These are phyloP conservation scores for Syngnathoides biaculeatus DNA, from an alignment of 2,113 vertebrate genomes.

Conservation along the genomic window DNA sequence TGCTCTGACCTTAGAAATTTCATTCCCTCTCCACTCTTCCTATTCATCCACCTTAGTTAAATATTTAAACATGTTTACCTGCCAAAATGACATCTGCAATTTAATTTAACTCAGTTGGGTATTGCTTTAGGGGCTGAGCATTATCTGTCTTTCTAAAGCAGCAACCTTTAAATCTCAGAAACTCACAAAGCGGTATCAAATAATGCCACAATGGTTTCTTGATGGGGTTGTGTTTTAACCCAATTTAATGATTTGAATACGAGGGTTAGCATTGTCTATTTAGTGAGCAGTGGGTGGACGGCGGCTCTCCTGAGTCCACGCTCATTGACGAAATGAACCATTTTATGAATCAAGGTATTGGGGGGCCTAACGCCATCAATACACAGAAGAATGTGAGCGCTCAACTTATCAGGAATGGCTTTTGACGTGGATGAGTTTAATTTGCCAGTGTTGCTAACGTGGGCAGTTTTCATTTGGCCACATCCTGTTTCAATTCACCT, in stretches of 20 bases:
- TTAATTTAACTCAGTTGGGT: conserved; percentile 72
- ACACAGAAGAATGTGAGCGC: no score
- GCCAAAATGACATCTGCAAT: conserved; percentile 72
- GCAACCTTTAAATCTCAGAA: conserved; percentile 54
- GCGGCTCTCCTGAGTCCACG: no score
- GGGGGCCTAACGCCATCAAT: no score
- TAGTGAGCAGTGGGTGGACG: no score
- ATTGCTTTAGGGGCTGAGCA: conserved; percentile 69
- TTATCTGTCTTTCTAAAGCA: conserved; percentile 55
- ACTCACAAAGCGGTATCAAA: conserved; percentile 58
- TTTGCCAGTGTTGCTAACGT: no score
- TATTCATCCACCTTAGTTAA: conserved; percentile 46
- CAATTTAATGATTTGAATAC: conserved; percentile 20
- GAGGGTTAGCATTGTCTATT: no score
- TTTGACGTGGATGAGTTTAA: no score
- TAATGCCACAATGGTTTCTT: conserved; percentile 63
- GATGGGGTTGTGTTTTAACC: conserved; percentile 58
- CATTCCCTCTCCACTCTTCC: conserved; percentile 19
- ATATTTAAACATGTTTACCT: conserved; percentile 63
- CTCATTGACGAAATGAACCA: no score
- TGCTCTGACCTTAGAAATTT: conserved; percentile 29
- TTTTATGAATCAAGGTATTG: no score
- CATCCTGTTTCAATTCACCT: no score
- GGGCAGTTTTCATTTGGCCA: no score
- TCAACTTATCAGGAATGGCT: no score